A percentile compares a stretch with the other conserved stretches of the same genome.
These are phyloP conservation scores for Cyclina sinensis DNA, from an alignment of 1,140 invertebrate genomes.

Conservation along the genomic window DNA sequence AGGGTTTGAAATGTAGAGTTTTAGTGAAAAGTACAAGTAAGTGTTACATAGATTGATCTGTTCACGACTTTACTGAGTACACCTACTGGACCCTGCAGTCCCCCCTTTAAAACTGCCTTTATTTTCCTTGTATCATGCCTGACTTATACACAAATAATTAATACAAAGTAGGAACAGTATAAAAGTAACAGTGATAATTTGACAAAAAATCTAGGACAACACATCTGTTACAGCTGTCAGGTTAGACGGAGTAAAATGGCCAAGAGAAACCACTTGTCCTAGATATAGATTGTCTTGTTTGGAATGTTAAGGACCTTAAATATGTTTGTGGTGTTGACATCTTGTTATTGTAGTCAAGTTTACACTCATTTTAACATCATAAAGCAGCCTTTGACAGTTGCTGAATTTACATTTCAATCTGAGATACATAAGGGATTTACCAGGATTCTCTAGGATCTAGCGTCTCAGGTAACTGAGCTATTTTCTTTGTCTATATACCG, in stretches of 20 bases:
- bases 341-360: constrained; percentile 20
- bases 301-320: constrained; percentile 28
- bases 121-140: no score
- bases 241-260: not conserved
- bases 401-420: constrained; percentile 14
- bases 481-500: constrained; percentile 18
- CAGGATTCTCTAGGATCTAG: not conserved
- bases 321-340: constrained; percentile 34
- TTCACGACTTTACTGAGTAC: no score
- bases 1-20: no score
- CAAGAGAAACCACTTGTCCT: constrained; percentile 3
- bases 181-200: no score
- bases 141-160: no score
- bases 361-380: constrained; percentile 40
- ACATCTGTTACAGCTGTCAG: constrained; percentile 16
- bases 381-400: constrained; percentile 21
- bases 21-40: no score
- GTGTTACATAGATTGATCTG: no score
- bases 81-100: no score
- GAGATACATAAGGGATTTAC: constrained; percentile 1
- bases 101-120: no score
- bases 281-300: constrained; percentile 15
- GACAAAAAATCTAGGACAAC: not conserved
- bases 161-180: no score
- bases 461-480: constrained; percentile 25